Evolutionary conservation across 2,113 vertebrate genomes (phyloP).

Genomic region (Mormyrus iriodes): DNA sequence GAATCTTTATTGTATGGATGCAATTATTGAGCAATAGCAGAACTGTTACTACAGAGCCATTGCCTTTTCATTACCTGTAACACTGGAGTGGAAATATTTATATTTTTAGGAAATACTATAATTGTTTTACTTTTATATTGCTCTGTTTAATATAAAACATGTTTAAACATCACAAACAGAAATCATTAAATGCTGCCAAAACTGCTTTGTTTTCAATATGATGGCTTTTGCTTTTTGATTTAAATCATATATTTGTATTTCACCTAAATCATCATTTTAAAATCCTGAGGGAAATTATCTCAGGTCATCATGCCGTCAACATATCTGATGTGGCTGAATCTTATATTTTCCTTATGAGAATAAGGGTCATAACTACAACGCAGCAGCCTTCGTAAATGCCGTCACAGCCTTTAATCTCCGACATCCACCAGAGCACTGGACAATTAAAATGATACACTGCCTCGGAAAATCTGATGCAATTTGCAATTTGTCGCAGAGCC

Average conservation of each 20-base stretch:
- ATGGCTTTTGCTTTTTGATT: not conserved
- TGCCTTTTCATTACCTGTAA: not conserved
- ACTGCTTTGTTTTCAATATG: not conserved
- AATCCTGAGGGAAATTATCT: slow-evolving; percentile 6
- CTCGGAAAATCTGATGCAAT: not conserved
- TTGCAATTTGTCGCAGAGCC: not conserved
- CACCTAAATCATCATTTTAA: slow-evolving; percentile 8
- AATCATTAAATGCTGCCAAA: not conserved
- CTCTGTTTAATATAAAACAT: not conserved
- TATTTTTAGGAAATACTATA: not conserved
- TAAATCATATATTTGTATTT: slow-evolving; percentile 11
- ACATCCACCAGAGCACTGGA: not conserved
- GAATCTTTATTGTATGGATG: slow-evolving; percentile 20
- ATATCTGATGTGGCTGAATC: slow-evolving; percentile 13
- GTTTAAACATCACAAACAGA: not conserved
- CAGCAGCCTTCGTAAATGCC: slow-evolving; percentile 3
- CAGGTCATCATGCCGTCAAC: slow-evolving; percentile 4
- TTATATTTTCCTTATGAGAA: slow-evolving; percentile 13
- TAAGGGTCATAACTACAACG: not conserved
- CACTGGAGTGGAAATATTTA: not conserved
- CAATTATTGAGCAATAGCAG: slow-evolving; percentile 5
- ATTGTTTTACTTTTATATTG: not conserved
- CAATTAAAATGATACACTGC: slow-evolving; percentile 18
- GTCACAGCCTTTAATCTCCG: slow-evolving; percentile 11
- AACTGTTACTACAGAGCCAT: slow-evolving; percentile 13